Evolutionary conservation across 2,113 vertebrate genomes (phyloP).

Genomic region (Theropithecus gelada): DNA sequence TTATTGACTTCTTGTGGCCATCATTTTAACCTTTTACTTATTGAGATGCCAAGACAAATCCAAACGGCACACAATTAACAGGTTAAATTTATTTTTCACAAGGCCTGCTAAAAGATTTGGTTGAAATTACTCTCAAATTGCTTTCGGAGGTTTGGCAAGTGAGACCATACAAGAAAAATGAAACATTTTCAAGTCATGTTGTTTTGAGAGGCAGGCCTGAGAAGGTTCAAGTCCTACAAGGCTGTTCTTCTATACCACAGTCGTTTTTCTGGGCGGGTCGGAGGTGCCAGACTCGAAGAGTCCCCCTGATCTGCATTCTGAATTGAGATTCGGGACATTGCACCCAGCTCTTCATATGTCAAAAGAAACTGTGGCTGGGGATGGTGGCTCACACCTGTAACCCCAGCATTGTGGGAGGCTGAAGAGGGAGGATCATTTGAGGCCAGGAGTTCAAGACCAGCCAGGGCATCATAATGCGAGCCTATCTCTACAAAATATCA

Average conservation of each 20-base stretch:
- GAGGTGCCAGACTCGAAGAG: not conserved
- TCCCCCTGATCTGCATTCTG: not conserved
- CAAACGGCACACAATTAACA: not conserved
- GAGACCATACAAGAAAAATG: not conserved
- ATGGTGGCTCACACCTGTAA: too few relatives aligned
- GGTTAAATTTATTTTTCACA: slow-evolving; percentile 29
- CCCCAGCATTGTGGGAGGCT: too few relatives aligned
- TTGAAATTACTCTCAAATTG: slow-evolving; percentile 16
- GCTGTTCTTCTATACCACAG: not conserved
- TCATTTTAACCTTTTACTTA: slow-evolving; percentile 34
- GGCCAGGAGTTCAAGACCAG: too few relatives aligned
- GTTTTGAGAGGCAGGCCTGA: not conserved
- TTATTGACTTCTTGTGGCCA: not conserved
- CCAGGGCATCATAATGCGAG: too few relatives aligned
- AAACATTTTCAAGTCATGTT: not conserved
- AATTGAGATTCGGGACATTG: not conserved
- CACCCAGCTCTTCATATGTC: not conserved
- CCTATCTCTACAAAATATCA: too few relatives aligned
- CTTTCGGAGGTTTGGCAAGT: slow-evolving; percentile 9
- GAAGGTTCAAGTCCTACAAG: not conserved
- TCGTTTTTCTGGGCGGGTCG: not conserved
- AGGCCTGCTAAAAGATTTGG: not conserved
- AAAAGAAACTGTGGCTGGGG: not conserved
- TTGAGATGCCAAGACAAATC: not conserved
- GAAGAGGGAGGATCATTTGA: too few relatives aligned